Conservation (phyloP, 2,797 vertebrate species). For the Dicrostonyx torquatus region DNA sequence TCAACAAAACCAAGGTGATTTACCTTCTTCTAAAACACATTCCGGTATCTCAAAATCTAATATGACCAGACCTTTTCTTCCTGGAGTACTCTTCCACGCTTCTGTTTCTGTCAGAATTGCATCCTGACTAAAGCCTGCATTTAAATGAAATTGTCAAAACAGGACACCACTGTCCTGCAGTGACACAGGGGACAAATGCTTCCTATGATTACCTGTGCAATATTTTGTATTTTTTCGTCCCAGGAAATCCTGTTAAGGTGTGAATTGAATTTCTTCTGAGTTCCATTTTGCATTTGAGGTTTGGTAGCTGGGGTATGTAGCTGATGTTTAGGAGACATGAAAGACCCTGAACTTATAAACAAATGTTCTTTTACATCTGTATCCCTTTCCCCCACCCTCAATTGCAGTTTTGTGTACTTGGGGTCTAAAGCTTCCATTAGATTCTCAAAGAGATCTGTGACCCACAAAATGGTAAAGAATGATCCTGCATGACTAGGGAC, state of each 20-base stretch:
- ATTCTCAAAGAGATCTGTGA: slow-evolving; percentile 13
- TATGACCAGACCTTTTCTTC: not conserved
- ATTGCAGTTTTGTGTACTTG: not conserved
- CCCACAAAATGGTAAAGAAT: not conserved
- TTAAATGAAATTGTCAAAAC: not conserved
- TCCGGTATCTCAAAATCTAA: not conserved
- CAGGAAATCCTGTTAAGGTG: not conserved
- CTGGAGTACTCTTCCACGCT: not conserved
- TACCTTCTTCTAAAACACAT: not conserved
- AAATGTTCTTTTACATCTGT: not conserved
- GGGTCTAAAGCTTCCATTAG: slow-evolving; percentile 18
- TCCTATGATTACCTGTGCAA: not conserved
- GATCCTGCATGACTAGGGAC: not conserved
- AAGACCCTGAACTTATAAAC: not conserved
- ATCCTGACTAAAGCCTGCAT: not conserved
- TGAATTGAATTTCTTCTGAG: slow-evolving; percentile 25
- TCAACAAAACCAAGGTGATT: slow-evolving; percentile 8
- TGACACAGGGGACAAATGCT: not conserved
- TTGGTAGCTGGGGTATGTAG: not conserved
- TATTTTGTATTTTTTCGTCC: not conserved
- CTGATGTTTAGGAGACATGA: not conserved
- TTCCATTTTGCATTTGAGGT: slow-evolving; percentile 13
- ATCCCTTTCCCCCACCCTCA: not conserved
- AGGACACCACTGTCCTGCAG: not conserved
- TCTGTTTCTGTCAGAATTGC: not conserved